These are phyloP conservation scores for Sitodiplosis mosellana DNA, from an alignment of 1,140 invertebrate species.

Conservation along the genomic window DNA sequence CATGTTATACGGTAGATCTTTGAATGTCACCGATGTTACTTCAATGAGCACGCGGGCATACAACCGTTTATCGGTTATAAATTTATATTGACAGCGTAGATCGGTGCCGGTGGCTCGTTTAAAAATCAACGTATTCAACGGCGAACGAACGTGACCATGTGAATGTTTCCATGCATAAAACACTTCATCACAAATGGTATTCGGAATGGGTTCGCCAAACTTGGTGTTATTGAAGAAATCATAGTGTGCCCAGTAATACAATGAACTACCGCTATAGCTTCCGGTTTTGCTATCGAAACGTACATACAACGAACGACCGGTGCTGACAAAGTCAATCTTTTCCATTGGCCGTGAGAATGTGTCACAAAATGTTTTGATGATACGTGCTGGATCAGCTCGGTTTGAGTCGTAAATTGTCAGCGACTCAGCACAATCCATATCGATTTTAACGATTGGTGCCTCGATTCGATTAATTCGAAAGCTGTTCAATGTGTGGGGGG, in stretches of 20 bases:
- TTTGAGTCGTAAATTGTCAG: slow-evolving; percentile 71
- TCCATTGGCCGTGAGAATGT: slow-evolving; percentile 81
- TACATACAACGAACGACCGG: slow-evolving; percentile 65
- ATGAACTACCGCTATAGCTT: slow-evolving; percentile 68
- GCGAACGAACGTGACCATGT: slow-evolving; percentile 52
- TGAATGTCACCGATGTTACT: slow-evolving; percentile 25
- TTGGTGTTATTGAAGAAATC: slow-evolving; percentile 81
- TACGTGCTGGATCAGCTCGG: slow-evolving; percentile 65
- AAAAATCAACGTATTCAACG: slow-evolving; percentile 68
- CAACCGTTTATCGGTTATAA: slow-evolving; percentile 58
- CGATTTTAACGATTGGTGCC: slow-evolving; percentile 65
- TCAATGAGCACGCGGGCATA: slow-evolving; percentile 58
- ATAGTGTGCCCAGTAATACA: slow-evolving; percentile 84
- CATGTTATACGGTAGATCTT: slow-evolving; percentile 57
- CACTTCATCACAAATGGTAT: slow-evolving; percentile 67
- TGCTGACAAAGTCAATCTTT: slow-evolving; percentile 79
- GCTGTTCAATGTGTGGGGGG: slow-evolving; percentile 26
- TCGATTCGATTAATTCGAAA: slow-evolving; percentile 78
- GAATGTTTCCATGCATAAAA: slow-evolving; percentile 59
- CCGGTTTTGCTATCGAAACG: slow-evolving; percentile 78
- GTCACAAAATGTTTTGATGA: slow-evolving; percentile 84
- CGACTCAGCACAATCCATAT: slow-evolving; percentile 74
- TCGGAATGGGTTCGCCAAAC: slow-evolving; percentile 56
- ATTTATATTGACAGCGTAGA: slow-evolving; percentile 61
- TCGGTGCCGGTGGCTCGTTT: slow-evolving; percentile 48